A percentile compares a stretch with the other conserved stretches of the same genome.
Conservation (phyloP, 1,140 invertebrate genomes). For the Lepidostoma basale region DNA sequence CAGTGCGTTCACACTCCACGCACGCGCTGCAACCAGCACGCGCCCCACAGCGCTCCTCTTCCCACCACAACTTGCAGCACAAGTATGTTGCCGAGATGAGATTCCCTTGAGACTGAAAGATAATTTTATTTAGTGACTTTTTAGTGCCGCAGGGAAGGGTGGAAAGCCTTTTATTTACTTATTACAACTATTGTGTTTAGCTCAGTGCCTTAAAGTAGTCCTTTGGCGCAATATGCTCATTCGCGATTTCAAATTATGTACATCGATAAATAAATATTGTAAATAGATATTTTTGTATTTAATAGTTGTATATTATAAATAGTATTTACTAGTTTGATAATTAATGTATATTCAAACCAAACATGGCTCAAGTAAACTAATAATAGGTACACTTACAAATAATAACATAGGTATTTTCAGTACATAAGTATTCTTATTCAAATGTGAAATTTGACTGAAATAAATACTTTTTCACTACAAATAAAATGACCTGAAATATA, state of each 20-base stretch:
- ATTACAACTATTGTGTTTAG: conserved; percentile 3
- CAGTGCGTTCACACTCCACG: conserved; percentile 61
- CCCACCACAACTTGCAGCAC: conserved; percentile 63
- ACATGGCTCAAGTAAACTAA: background rate
- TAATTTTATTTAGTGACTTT: conserved; percentile 8
- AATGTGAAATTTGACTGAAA: background rate
- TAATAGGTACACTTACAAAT: background rate
- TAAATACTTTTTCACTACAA: background rate
- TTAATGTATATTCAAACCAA: background rate
- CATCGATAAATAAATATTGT: conserved; percentile 13
- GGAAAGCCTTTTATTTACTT: conserved; percentile 1
- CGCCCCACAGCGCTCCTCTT: conserved; percentile 55
- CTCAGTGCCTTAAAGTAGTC: conserved; percentile 38
- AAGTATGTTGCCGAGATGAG: conserved; percentile 66
- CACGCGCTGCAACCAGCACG: conserved; percentile 57
- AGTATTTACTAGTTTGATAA: background rate
- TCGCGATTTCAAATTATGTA: conserved; percentile 20
- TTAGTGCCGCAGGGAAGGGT: background rate
- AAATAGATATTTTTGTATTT: conserved; percentile 1
- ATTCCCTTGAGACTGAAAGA: conserved; percentile 59
- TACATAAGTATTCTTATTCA: background rate
- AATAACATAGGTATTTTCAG: background rate
- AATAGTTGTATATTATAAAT: background rate
- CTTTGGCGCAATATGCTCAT: conserved; percentile 18
- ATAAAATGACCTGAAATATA: background rate